A percentile compares a stretch with the other conserved stretches of the same genome.
These are phyloP conservation scores for Frieseomelitta varia DNA, from an alignment of 1,140 invertebrate species.

Conservation along the genomic window DNA sequence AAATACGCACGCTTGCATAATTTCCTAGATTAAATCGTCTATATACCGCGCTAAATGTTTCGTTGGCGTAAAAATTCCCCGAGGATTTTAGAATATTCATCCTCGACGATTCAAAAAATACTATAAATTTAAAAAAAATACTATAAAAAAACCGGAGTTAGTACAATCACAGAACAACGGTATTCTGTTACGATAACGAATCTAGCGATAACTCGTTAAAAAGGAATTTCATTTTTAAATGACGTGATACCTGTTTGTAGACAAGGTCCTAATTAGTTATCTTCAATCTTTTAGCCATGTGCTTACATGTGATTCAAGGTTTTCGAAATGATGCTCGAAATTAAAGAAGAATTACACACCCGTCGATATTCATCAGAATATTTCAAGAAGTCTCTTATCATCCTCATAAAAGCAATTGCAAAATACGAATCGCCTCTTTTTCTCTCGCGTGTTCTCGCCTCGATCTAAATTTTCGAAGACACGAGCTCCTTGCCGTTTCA, in stretches of 20 bases:
- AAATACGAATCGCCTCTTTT: no score
- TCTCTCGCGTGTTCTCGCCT: neutral
- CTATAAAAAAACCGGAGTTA: neutral
- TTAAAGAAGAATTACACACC: neutral
- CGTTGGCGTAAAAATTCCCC: neutral
- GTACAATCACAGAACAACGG: neutral
- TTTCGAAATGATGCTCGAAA: neutral
- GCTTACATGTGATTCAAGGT: neutral
- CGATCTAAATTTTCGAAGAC: neutral
- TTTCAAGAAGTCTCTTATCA: neutral
- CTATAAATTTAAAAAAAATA: neutral
- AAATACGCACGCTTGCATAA: neutral
- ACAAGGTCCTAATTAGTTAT: neutral
- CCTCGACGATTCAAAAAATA: neutral
- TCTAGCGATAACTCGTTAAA: neutral
- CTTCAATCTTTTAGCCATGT: no score
- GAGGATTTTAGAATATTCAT: neutral
- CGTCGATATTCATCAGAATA: neutral
- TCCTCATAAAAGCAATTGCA: neutral
- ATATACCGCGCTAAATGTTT: neutral
- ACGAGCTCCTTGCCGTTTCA: slow-evolving; percentile 42
- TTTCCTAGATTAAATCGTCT: neutral
- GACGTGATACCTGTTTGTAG: neutral
- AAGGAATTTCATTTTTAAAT: neutral
- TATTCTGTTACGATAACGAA: no score